Evolutionary conservation across 2,797 vertebrate genomes (phyloP), one percentile per base, ranked within the genome.

Genomic region (Lophius americanus): DNA sequence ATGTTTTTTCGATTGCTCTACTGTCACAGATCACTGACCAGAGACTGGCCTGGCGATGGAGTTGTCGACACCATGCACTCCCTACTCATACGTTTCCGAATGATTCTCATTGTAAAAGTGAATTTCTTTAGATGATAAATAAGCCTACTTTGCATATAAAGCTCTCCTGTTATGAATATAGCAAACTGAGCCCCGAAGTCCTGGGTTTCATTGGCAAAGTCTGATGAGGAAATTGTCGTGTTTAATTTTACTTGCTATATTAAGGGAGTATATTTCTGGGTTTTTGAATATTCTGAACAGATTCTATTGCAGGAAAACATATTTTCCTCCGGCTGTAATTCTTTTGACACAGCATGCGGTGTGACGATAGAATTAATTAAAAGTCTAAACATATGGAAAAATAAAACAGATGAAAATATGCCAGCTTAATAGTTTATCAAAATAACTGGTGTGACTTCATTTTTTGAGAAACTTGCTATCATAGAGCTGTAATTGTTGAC

Each of bases 91-190:
- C 68, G 76, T 81, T 82, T 81, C 72, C 63, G 60, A 73, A 41
- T 77, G 77, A 85, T 67, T 52, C 64, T 78, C 70, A 84, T 60
- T 88, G 75, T 85, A 81, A 85, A 79, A 60, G 60, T 81, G 84
- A 86, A 90, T 89, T 91, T 89, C 75, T 85, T 81, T 75, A 70
- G 83, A 82, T 83, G 78, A 78, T 79, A 62, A 86, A 75, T 78
- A 64, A 57, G 50, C 48, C 60, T 76, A 48, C 58, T 56, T 71
- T 75, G 60, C 59, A 75, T 53, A 65, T 64, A 49, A 62, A 76
- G 57, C 68, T 66, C 7, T 71, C 48, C 54, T 62, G 66, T 42
- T 56, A 64, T 68, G 68, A 83, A 82, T 51, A n/a, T 41, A 70
- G 8, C 32, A 64, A 70, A 84, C n/a, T 60, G 56, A 79, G 50